Conservation (phyloP, 2,113 vertebrate genomes). For the Lasiurus cinereus region DNA sequence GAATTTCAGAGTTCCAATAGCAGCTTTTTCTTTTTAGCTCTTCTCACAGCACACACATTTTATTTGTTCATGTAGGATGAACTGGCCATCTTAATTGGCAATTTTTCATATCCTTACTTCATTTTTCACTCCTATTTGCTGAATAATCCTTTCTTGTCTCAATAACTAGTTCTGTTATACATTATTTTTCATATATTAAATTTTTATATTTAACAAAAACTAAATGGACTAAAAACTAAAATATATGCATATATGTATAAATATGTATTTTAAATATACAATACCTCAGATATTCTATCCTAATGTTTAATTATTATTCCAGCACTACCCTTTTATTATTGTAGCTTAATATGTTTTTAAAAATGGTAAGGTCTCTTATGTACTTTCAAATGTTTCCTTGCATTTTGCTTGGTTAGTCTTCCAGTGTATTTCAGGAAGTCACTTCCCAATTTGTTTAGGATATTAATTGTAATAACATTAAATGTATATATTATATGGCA, state of each 20-base stretch:
- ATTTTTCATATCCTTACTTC: not conserved
- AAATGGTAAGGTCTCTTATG: not conserved
- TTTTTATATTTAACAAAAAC: not conserved
- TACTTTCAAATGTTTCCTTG: conserved; percentile 1
- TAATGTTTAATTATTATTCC: not conserved
- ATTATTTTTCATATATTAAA: conserved; percentile 25
- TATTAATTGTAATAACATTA: not conserved
- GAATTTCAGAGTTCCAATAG: not conserved
- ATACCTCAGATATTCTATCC: not conserved
- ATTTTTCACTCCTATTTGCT: conserved; percentile 13
- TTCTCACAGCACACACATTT: not conserved
- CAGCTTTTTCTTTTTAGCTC: not conserved
- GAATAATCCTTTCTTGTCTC: conserved; percentile 21
- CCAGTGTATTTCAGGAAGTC: not conserved
- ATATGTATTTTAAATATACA: not conserved
- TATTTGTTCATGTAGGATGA: not conserved
- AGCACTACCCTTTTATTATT: not conserved
- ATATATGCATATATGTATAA: not conserved
- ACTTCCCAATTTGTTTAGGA: not conserved
- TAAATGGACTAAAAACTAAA: not conserved
- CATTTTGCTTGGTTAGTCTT: conserved; percentile 16
- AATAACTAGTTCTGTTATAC: not conserved
- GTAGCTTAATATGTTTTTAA: not conserved
- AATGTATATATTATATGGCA: not conserved
- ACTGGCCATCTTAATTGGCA: not conserved